A percentile compares a stretch with the other conserved stretches of the same genome.
These are phyloP conservation scores for Oreocharis arfaki DNA, from an alignment of 2,113 vertebrate genomes.

Conservation along the genomic window DNA sequence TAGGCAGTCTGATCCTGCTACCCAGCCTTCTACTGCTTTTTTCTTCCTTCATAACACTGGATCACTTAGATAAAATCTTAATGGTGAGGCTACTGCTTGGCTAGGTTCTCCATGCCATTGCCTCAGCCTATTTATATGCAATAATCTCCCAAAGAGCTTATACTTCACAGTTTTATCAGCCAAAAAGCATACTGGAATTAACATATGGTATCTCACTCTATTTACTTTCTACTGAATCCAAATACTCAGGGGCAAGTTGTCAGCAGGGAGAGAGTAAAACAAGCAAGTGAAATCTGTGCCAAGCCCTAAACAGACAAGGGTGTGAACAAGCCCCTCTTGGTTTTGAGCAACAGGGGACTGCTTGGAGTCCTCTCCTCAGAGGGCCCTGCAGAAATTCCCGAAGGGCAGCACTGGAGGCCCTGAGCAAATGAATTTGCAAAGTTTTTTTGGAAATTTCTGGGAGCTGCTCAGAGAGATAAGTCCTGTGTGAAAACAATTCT, in stretches of 20 bases:
- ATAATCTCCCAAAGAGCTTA: background rate
- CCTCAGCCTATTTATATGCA: background rate
- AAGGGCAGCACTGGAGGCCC: background rate
- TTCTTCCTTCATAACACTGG: background rate
- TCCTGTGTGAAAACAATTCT: background rate
- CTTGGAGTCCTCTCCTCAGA: background rate
- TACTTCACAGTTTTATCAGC: conserved; percentile 47
- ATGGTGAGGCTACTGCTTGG: background rate
- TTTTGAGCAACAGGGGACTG: background rate
- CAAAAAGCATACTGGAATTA: conserved; percentile 1
- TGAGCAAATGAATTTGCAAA: background rate
- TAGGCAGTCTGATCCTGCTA: background rate
- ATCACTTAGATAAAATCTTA: conserved; percentile 24
- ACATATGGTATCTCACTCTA: background rate
- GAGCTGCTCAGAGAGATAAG: background rate
- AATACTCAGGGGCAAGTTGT: background rate
- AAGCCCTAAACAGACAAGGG: background rate
- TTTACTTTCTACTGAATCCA: conserved; percentile 20
- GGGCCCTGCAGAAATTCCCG: background rate
- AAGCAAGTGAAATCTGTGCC: background rate
- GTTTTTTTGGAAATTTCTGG: background rate
- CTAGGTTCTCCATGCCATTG: background rate
- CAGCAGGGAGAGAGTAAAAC: background rate
- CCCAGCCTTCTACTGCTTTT: background rate
- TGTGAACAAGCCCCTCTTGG: background rate